Percentiles rank a stretch among this genome's conserved stretches.
phyloP scores from a whole-genome alignment of 2,888 invertebrate species.

The Cryptocheilus praepositus region DNA sequence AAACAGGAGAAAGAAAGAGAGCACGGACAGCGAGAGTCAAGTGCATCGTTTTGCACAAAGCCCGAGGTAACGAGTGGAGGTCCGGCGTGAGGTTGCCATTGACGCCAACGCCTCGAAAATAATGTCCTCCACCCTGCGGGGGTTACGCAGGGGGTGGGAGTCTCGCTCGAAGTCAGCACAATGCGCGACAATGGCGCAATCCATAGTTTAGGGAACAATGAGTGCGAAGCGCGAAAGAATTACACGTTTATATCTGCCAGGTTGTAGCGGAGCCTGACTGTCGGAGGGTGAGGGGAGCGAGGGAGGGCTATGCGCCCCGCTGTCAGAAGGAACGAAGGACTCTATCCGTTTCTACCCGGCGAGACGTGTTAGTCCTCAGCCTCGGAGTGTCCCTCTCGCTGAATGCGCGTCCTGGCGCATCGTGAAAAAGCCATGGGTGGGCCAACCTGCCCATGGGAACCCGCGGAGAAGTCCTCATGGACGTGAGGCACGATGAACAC shows the following conservation, averaged over 20 bases:
- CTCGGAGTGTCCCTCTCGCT: slow-evolving; percentile 23
- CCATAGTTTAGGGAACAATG: slow-evolving; percentile 68
- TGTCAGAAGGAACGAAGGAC: slow-evolving; percentile 69
- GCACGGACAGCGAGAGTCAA: slow-evolving; percentile 32
- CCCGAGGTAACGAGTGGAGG: slow-evolving; percentile 30
- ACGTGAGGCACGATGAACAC: slow-evolving; percentile 33
- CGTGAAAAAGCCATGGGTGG: slow-evolving; percentile 71
- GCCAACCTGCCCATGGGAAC: slow-evolving; percentile 70
- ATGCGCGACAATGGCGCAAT: slow-evolving; percentile 63
- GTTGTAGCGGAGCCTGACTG: slow-evolving; percentile 15
- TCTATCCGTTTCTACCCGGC: slow-evolving; percentile 65
- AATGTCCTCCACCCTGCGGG: slow-evolving; percentile 20
- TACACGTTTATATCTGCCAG: slow-evolving; percentile 56
- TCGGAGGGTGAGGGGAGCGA: not conserved
- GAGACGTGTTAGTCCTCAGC: slow-evolving; percentile 8
- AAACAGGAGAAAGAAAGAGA: not conserved
- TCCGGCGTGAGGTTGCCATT: slow-evolving; percentile 16
- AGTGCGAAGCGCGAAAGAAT: slow-evolving; percentile 66
- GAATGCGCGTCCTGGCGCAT: slow-evolving; percentile 23
- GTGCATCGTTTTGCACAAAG: slow-evolving; percentile 39
- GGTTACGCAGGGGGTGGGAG: not conserved
- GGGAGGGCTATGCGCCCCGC: slow-evolving; percentile 55
- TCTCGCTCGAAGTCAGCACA: not conserved
- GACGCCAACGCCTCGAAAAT: slow-evolving; percentile 25
- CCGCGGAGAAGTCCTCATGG: slow-evolving; percentile 48